Evolutionary conservation across 2,113 vertebrate species (phyloP).

Genomic region (Scalopus aquaticus): DNA sequence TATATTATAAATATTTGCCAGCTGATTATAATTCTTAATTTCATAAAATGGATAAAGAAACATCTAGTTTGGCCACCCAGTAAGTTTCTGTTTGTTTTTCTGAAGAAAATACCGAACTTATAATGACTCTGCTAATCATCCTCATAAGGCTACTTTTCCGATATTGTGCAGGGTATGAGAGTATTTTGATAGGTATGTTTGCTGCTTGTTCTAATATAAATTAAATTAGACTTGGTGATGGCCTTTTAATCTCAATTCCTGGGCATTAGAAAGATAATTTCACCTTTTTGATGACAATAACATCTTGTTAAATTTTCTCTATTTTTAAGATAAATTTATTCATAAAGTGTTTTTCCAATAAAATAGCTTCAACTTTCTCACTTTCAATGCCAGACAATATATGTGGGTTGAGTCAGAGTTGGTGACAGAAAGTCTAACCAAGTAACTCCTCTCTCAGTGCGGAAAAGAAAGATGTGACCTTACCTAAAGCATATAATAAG

Average conservation of each 20-base stretch:
- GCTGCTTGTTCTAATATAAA: not conserved
- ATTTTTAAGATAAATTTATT: not conserved
- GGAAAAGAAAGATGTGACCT: not conserved
- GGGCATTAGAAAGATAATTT: not conserved
- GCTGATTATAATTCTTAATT: not conserved
- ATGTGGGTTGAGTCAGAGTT: not conserved
- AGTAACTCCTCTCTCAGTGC: not conserved
- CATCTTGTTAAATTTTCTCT: not conserved
- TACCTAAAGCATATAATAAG: not conserved
- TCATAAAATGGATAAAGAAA: not conserved
- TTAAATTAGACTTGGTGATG: not conserved
- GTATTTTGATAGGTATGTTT: not conserved
- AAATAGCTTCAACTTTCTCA: not conserved
- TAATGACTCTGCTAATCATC: not conserved
- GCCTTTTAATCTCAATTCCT: not conserved
- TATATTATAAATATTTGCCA: not conserved
- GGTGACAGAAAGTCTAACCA: not conserved
- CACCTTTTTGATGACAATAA: not conserved
- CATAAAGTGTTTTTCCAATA: not conserved
- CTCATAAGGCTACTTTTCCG: not conserved
- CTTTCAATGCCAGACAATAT: not conserved
- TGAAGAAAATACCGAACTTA: not conserved
- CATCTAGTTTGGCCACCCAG: not conserved
- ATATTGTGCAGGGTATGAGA: not conserved
- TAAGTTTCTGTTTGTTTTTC: not conserved